Conservation (phyloP, 2,113 vertebrate species). For the Fulica atra region DNA sequence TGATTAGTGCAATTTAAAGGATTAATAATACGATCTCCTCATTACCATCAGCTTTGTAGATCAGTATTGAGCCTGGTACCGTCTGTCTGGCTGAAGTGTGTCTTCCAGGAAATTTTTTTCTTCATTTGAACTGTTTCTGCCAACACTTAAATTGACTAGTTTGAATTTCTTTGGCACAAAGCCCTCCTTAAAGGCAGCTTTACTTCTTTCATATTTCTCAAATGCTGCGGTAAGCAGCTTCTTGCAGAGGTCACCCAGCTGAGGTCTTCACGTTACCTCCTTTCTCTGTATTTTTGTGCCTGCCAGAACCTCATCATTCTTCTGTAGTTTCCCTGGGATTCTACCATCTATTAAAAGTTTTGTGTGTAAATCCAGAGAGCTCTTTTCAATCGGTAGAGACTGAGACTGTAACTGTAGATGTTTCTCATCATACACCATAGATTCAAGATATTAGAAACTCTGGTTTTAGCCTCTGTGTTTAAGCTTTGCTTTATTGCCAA, state of each 20-base stretch:
- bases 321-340: neutral
- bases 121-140: neutral
- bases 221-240: neutral
- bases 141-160: neutral
- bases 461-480: neutral
- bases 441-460: neutral
- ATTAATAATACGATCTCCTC: neutral
- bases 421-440: neutral
- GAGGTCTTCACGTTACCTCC: neutral
- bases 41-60: neutral
- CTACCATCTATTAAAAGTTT: neutral
- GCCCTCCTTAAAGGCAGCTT: neutral
- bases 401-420: neutral
- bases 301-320: neutral
- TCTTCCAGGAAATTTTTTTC: neutral
- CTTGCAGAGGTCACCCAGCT: neutral
- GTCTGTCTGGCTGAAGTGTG: neutral
- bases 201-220: neutral
- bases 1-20: neutral
- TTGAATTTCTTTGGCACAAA: constrained; percentile 20
- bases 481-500: neutral
- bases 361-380: neutral
- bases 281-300: neutral
- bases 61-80: neutral
- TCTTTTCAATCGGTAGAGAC: neutral